Evolutionary conservation across 2,113 vertebrate genomes (phyloP).

Genomic region (Malurus cyaneus): DNA sequence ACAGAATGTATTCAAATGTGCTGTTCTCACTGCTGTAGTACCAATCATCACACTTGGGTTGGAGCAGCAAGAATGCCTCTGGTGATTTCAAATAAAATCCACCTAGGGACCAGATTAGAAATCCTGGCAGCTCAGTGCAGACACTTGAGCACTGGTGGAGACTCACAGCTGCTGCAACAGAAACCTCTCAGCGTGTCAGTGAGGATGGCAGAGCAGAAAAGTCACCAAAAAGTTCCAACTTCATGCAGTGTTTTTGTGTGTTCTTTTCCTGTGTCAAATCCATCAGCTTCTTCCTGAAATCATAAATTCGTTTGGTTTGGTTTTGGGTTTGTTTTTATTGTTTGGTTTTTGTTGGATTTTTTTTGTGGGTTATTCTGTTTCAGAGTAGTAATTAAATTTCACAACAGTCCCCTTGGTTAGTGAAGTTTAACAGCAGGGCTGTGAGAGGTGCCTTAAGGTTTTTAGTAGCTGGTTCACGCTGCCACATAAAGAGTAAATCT

Average conservation of each 20-base stretch:
- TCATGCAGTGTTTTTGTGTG: background rate
- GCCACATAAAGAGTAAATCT: background rate
- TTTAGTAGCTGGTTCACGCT: background rate
- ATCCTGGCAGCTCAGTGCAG: background rate
- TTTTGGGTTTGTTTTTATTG: too few relatives aligned
- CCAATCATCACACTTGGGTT: background rate
- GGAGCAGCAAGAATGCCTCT: background rate
- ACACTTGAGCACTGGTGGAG: background rate
- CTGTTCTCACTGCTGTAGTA: background rate
- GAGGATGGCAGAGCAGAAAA: background rate
- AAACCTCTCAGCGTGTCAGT: background rate
- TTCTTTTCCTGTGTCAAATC: too few relatives aligned
- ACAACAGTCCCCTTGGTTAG: background rate
- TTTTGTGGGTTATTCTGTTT: too few relatives aligned
- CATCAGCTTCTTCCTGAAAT: too few relatives aligned
- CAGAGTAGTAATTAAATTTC: background rate
- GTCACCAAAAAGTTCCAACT: background rate
- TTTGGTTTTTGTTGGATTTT: too few relatives aligned
- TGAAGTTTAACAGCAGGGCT: background rate
- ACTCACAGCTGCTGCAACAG: background rate
- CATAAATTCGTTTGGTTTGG: too few relatives aligned
- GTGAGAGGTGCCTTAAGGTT: background rate
- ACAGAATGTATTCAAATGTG: background rate
- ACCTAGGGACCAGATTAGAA: background rate
- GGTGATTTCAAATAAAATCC: background rate